Evolutionary conservation across 2,888 invertebrate genomes (phyloP), one percentile per base, ranked within the genome.

Genomic region (Eupsilia transversa): DNA sequence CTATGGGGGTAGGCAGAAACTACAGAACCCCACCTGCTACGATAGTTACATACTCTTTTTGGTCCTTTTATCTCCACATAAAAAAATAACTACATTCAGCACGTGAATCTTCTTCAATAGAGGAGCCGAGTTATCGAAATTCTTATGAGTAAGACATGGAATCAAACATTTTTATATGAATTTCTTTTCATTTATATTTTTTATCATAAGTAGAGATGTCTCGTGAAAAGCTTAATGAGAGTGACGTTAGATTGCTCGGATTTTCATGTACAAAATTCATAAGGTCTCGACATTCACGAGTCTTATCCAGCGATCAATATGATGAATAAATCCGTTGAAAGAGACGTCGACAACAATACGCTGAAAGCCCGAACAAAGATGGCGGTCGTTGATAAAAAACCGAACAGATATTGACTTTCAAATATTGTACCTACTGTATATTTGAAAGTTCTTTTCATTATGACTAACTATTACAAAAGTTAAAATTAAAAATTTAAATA

Each of bases 341-440:
- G 7, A 38, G 30, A 63, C 30, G 20, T 43, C 7, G 7, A 17
- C 14, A 10, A 7, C 14, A 10, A 23, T 2, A 35, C 17, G 7
- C n/a, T 60, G 49, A 60, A 72, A 52, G 17, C n/a, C 10, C 41
- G 9, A 54, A 74, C 10, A 52, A 41, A 30, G 14, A 54, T n/a
- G 4, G 43, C 20, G 2, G 46, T 10, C 9, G 30, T 0, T n/a
- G 30, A 41, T n/a, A 46, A 73, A 72, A 73, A 46, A 3, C 14
- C 46, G 9, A 46, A 46, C 9, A 23, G 20, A 46, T 46, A 46
- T 46, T 46, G 9, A 46, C 46, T 46, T 20, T 46, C 0, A 46
- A 46, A 46, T 46, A 7, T 20, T 27, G 10, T 52, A 68, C 14
- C 10, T 33, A 49, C 10, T 7, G 17, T 38, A 60, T 23, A 52